Evolutionary conservation across 2,888 invertebrate genomes (phyloP), one percentile per base, ranked within the genome.

Genomic region (Melieria picta): DNA sequence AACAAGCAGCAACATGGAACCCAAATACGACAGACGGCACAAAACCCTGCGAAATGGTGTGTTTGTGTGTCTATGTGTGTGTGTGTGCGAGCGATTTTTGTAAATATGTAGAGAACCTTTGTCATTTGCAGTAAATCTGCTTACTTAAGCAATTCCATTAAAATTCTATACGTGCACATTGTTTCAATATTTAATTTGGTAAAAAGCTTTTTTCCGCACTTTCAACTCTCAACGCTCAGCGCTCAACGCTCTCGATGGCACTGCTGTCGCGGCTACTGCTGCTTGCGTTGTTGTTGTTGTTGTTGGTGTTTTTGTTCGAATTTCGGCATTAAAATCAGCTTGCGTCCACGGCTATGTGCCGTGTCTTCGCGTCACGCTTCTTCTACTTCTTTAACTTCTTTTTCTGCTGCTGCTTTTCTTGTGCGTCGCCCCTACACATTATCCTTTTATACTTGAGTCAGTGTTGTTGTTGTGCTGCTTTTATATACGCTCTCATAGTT

Each of bases 151-250:
- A 81, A 81, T 81, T 82, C 83, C 82, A 82, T 81, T 81, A 81
- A 81, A 81, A 77, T 82, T 81, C 81, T 78, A 82, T 81, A 82
- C 81, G 80, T 82, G 83, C 83, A 81, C 79, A 81, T 79, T 79
- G 77, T 78, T 79, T 81, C 79, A 81, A 81, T 81, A 83, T 81
- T 81, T 81, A 81, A 81, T 81, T 83, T 83, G 74, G 78, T 78
- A 81, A 81, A 81, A 77, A 81, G 81, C 82, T 81, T 81, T 82
- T 63, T 66, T 48, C 58, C 58, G 48, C 13, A 58, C 66, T 50
- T 58, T 58, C 57, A 66, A 57, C 65, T 13, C 66, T 42, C 30
- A 30, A 57, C 47, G 58, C 55, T 9, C 10, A 65, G 45, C 52
- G 4, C 43, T 3, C 13, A 30, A 46, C 42, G 50, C 58, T 57